Evolutionary conservation across 2,888 invertebrate genomes (phyloP).

Genomic region (Eristalinus aeneus): DNA sequence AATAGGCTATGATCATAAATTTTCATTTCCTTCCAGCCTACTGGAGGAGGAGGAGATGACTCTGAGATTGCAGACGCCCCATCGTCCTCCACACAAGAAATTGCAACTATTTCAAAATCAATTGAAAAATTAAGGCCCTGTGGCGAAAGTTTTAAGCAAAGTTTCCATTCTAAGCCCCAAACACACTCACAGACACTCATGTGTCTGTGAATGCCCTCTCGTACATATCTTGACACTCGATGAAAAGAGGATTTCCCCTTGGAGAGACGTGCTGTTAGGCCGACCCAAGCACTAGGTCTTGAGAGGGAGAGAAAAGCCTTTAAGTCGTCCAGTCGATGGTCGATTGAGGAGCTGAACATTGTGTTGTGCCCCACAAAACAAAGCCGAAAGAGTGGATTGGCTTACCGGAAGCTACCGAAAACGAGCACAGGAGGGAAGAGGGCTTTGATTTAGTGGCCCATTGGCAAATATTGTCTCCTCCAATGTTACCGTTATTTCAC

Average conservation of each 20-base stretch:
- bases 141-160: slow-evolving; percentile 61
- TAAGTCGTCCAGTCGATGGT: slow-evolving; percentile 28
- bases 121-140: slow-evolving; percentile 65
- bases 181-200: not conserved
- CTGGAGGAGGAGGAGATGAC: not conserved
- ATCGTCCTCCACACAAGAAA: slow-evolving; percentile 9
- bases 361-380: not conserved
- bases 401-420: not conserved
- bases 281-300: not conserved
- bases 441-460: slow-evolving; percentile 34
- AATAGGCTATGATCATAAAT: slow-evolving; percentile 64
- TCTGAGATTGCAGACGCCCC: not conserved
- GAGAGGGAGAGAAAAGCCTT: slow-evolving; percentile 17
- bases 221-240: slow-evolving; percentile 25
- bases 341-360: slow-evolving; percentile 29
- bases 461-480: slow-evolving; percentile 49
- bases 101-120: slow-evolving; percentile 68
- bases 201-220: too few species aligned
- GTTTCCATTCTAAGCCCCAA: slow-evolving; percentile 14
- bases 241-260: slow-evolving; percentile 41
- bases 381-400: slow-evolving; percentile 11
- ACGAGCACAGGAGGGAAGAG: not conserved
- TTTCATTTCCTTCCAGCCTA: slow-evolving; percentile 14
- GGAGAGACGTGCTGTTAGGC: not conserved
- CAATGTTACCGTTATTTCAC: slow-evolving; percentile 47